These are phyloP conservation scores for Acridotheres tristis DNA, from an alignment of 2,797 vertebrate genomes.

Conservation along the genomic window DNA sequence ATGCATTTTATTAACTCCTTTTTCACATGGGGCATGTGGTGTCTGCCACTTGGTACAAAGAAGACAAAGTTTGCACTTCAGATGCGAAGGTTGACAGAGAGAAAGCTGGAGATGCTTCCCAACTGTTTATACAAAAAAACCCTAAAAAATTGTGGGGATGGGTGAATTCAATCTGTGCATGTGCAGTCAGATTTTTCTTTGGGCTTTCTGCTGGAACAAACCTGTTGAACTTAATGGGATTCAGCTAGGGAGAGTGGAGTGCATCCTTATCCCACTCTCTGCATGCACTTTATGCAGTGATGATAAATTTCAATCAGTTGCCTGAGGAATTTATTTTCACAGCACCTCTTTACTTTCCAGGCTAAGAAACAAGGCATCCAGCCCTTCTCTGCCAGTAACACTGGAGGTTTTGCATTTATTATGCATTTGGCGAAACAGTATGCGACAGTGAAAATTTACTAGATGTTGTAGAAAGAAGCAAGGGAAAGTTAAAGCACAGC, in stretches of 20 bases:
- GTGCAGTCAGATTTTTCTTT: background rate
- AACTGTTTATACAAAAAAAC: background rate
- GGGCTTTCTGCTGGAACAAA: background rate
- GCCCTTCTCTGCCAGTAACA: conserved; percentile 8
- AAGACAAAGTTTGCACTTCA: conserved; percentile 29
- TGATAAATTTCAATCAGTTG: background rate
- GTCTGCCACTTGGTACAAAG: conserved; percentile 55
- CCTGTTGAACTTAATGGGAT: background rate
- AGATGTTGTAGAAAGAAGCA: conserved; percentile 44
- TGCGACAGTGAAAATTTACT: conserved; percentile 54
- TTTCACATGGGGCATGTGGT: conserved; percentile 63
- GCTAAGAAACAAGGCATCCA: background rate
- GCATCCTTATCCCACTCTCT: background rate
- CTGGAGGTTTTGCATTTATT: conserved; percentile 26
- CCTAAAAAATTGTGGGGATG: background rate
- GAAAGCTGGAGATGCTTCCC: background rate
- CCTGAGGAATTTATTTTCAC: conserved; percentile 21
- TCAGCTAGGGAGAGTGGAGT: background rate
- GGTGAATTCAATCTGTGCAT: background rate
- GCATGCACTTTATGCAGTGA: background rate
- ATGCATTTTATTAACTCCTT: conserved; percentile 73
- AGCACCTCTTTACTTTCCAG: conserved; percentile 28
- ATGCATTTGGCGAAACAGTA: conserved; percentile 38
- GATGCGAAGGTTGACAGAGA: conserved; percentile 44
- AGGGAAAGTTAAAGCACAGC: conserved; percentile 9